Evolutionary conservation across 2,797 vertebrate species (phyloP).

Genomic region (Mionectes olivaceus): DNA sequence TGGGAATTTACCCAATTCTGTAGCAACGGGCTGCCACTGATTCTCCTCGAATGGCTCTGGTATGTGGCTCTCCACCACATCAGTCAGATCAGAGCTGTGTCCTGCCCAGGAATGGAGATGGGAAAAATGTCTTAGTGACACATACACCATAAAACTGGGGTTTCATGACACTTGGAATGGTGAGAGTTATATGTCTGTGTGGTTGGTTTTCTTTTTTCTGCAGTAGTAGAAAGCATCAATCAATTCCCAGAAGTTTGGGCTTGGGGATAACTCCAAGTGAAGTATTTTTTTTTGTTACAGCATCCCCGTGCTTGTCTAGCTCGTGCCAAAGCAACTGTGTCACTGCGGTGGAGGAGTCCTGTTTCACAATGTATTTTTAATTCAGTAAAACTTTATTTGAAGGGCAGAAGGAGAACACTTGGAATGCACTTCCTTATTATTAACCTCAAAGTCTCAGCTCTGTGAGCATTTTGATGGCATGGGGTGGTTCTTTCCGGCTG

Average conservation of each 20-base stretch:
- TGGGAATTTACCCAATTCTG: background rate
- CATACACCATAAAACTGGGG: background rate
- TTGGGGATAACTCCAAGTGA: background rate
- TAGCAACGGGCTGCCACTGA: background rate
- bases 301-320: background rate
- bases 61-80: background rate
- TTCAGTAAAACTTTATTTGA: background rate
- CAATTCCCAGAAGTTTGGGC: background rate
- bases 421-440: background rate
- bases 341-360: background rate
- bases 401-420: background rate
- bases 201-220: background rate
- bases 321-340: background rate
- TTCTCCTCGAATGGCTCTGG: background rate
- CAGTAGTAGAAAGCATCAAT: background rate
- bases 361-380: background rate
- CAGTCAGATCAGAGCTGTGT: background rate
- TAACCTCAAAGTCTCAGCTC: background rate
- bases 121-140: background rate
- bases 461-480: accelerated
- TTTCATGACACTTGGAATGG: background rate
- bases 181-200: background rate
- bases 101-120: background rate
- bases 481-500: background rate
- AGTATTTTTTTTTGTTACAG: background rate